Evolutionary conservation across 1,140 invertebrate species (phyloP).

Genomic region (Theocolax elegans): DNA sequence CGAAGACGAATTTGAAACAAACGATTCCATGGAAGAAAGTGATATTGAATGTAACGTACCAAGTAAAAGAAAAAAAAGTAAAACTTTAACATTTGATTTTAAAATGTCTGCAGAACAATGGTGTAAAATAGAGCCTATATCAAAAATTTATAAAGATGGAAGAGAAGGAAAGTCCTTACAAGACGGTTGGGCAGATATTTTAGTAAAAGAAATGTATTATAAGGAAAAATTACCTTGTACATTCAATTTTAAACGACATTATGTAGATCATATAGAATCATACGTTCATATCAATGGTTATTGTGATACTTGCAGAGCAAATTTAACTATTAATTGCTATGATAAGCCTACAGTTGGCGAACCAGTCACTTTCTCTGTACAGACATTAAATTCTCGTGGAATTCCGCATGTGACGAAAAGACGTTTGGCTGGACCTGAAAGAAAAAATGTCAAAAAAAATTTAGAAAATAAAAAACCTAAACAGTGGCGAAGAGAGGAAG

Average conservation of each 20-base stretch:
- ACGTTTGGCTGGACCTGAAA: not conserved
- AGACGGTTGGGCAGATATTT: not conserved
- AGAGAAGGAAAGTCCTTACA: not conserved
- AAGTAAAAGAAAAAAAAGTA: not conserved
- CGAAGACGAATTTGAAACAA: not conserved
- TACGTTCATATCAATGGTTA: not conserved
- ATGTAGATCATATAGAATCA: not conserved
- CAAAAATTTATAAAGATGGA: not conserved
- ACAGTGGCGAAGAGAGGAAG: not conserved
- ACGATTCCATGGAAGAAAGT: not conserved
- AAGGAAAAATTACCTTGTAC: not conserved
- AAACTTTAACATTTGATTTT: not conserved
- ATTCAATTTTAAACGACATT: not conserved
- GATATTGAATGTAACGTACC: not conserved
- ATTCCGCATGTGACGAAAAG: slow-evolving; percentile 1
- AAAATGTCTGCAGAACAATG: not conserved
- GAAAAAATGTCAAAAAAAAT: not conserved
- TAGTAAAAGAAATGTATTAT: not conserved
- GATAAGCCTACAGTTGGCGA: not conserved
- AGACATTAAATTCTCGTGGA: not conserved
- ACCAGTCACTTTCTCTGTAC: not conserved
- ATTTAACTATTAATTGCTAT: not conserved
- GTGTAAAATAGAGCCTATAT: not conserved
- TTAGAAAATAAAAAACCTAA: not conserved
- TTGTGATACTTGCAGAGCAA: not conserved